Base-by-base conservation (phyloP, 2,113 vertebrate species). In the Delphinus delphis region DNA sequence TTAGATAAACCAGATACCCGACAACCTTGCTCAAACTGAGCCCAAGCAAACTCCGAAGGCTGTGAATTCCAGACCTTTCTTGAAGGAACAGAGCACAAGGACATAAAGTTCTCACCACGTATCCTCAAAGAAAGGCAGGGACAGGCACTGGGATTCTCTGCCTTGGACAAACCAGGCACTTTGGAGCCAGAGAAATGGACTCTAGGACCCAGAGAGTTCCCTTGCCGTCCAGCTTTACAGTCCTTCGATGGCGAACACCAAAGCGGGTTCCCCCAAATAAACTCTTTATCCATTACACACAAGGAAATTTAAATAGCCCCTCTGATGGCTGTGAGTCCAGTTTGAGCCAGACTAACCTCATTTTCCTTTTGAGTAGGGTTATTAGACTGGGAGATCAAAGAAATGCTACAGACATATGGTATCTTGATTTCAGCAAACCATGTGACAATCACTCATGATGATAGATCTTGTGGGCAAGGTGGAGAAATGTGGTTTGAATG, bases 371-470 rank as follows among this genome's bases (percentile, higher is more conserved):
- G 81, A 95, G 87, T 94, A 67, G 73, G 23, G 38, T 87, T 97
- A 94, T 95, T 96, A 97, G 55, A 89, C 91, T 18, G 18, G 21
- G 28, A 97, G 96, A 97, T 96, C 95, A 97, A 95, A 97, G 79
- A 74, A 95, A 93, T 95, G 73, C 74, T 95, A 55, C 68, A 91
- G 70, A 87, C 96, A 93, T 95, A 95, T 90, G 90, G 90, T 74
- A 97, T 98, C 95, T 93, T 96, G 91, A 97, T 97, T 98, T 98
- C 95, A 94, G 89, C 82, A 93, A 96, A 90, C n/a, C 90, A 97
- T 97, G 38, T 93, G 95, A 97, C 93, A 96, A 50, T 96, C 8
- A 5, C 77, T 97, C 85, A 89, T 36, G 87, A 97, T 91, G 97
- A 97, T 53, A 95, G 63, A 95, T 96, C 63, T 97, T 84, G 82